Base-by-base conservation (phyloP, 1,140 invertebrate species). In the Diachasmimorpha longicaudata region DNA sequence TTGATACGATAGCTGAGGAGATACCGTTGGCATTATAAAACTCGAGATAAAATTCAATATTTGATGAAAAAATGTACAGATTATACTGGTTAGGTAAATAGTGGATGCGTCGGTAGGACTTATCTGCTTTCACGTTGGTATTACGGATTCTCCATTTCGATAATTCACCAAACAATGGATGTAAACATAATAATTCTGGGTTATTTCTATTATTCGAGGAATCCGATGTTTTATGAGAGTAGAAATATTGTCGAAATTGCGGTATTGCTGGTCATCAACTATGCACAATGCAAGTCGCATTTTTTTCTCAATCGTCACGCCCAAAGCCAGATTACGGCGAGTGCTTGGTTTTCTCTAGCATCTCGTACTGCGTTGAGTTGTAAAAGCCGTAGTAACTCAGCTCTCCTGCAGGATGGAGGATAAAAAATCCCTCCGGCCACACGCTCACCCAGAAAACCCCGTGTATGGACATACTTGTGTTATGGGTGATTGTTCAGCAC, bases 401-500 rank as follows among this genome's bases (percentile, higher is more conserved):
- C 39, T 69, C 44, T 85, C 84, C 83, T 78, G 74, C 77, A 67
- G 85, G 84, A 86, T 83, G 83, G 84, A 85, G 31, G 31, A 86
- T 82, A 70, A 70, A 71, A 71, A 71, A 71, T n/a, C 14, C 44
- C 68, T 83, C 80, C 81, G 80, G 83, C 79, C 83, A 80, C 85
- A 84, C 83, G 82, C 80, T 81, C 80, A 74, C 78, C 76, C 66
- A 71, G 67, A 25, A 68, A 76, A 74, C 63, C 58, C 58, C 58
- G 58, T 63, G 21, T 63, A 63, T 63, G 58, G 58, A 63, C 58
- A 63, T 63, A 23, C 3, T 63, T 63, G 58, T 63, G 58, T 63
- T 63, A 31, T 25, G 58, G 58, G 58, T 63, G 58, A 63, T 63
- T 25, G 58, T 63, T 68, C 74, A 10, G 67, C 63, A 71, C 19